Evolutionary conservation across 2,888 invertebrate species (phyloP).

Genomic region (Heteromyza rotundicornis): DNA sequence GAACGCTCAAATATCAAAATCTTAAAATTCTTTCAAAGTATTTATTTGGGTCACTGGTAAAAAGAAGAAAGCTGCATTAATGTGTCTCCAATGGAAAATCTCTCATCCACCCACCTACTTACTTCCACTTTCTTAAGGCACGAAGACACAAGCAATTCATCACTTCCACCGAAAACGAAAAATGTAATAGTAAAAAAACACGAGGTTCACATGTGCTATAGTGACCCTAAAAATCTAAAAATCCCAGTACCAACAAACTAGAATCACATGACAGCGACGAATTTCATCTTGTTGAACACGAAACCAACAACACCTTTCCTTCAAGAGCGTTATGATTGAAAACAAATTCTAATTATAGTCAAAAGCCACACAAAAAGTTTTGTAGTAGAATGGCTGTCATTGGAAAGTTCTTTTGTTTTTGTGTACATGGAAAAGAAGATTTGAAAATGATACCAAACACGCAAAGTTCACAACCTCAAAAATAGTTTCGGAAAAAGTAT

Average conservation of each 20-base stretch:
- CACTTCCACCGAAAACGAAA: not conserved
- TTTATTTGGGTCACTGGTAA: no score
- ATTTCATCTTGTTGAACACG: constrained; percentile 6
- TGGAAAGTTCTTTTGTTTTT: no score
- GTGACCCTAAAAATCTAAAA: constrained; percentile 1
- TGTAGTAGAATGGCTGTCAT: no score
- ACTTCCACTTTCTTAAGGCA: no score
- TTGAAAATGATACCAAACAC: not conserved
- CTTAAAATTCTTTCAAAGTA: no score
- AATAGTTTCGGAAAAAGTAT: not conserved
- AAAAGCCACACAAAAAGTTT: not conserved
- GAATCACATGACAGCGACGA: not conserved
- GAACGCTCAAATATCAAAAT: no score
- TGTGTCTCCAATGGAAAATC: no score
- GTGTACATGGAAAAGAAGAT: no score
- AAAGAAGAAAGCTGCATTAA: no score
- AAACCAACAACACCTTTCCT: constrained; percentile 4
- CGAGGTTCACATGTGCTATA: not conserved
- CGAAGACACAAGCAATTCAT: no score
- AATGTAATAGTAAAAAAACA: not conserved
- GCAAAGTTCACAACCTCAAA: constrained; percentile 1
- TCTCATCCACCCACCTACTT: no score
- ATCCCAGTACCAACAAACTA: not conserved
- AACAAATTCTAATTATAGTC: not conserved
- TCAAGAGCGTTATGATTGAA: constrained; percentile 1